A percentile compares a stretch with the other conserved stretches of the same genome.
Conservation (phyloP, 2,797 vertebrate species). For the Mionectes olivaceus region DNA sequence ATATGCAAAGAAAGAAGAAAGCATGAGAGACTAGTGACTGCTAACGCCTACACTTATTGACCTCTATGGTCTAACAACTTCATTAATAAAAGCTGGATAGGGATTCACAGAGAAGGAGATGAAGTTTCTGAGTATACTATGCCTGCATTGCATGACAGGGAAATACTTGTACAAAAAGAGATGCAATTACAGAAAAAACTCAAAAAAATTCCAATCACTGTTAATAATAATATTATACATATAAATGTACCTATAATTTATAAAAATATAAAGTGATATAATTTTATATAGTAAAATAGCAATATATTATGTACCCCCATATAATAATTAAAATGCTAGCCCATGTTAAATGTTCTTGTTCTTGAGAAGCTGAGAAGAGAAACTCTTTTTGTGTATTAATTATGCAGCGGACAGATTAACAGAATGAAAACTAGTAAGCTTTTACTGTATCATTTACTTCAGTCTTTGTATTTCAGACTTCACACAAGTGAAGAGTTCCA, state of each 20-base stretch:
- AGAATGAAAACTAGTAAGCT: slow-evolving; percentile 6
- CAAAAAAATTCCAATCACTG: not conserved
- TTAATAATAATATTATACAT: not conserved
- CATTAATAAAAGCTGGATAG: not conserved
- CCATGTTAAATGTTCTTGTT: not conserved
- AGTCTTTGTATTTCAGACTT: slow-evolving; percentile 18
- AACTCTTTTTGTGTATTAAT: not conserved
- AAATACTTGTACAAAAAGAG: not conserved
- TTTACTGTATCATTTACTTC: not conserved
- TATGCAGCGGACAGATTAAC: not conserved
- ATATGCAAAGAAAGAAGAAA: not conserved
- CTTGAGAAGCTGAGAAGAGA: not conserved
- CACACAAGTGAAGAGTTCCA: not conserved
- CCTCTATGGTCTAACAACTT: not conserved
- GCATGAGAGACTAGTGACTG: not conserved
- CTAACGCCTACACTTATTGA: not conserved
- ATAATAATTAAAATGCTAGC: not conserved
- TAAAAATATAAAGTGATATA: not conserved
- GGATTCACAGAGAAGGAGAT: not conserved
- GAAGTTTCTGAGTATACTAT: not conserved
- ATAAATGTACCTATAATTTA: not conserved
- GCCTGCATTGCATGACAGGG: not conserved
- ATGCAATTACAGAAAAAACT: not conserved
- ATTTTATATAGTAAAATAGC: not conserved
- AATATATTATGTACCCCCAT: not conserved